These are phyloP conservation scores for Sipha maydis DNA, from an alignment of 2,888 invertebrate genomes.

Conservation along the genomic window DNA sequence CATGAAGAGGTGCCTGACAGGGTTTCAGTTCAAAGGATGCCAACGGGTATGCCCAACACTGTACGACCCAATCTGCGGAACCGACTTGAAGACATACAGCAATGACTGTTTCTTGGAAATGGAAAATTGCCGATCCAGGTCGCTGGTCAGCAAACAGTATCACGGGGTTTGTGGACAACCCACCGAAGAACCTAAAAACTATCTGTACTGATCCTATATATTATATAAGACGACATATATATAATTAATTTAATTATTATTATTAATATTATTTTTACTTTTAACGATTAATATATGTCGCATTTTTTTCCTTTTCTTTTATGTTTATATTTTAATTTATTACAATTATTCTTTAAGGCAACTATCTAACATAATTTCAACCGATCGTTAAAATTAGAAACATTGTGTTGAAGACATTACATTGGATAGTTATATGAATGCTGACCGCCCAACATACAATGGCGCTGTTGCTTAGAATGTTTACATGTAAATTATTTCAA, in stretches of 20 bases:
- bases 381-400: too few relatives aligned
- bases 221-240: background rate
- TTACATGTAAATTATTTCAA: background rate
- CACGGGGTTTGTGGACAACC: constrained; percentile 86
- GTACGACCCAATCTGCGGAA: constrained; percentile 93
- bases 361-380: background rate
- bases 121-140: constrained; percentile 88
- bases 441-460: background rate
- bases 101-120: constrained; percentile 92
- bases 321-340: background rate
- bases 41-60: constrained; percentile 86
- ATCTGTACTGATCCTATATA: constrained; percentile 73
- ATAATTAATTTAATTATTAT: background rate
- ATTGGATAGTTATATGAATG: too few relatives aligned
- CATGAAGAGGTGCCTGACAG: constrained; percentile 84
- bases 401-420: too few relatives aligned
- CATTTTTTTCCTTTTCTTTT: constrained; percentile 5
- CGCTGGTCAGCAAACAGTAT: constrained; percentile 80
- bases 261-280: constrained; percentile 1
- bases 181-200: constrained; percentile 86
- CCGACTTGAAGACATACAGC: constrained; percentile 90
- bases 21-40: constrained; percentile 87
- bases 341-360: background rate
- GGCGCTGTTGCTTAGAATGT: background rate
- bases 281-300: background rate